Evolutionary conservation across 2,888 invertebrate species (phyloP), one percentile per base, ranked within the genome.

Genomic region (Dorcus parallelipipedus): DNA sequence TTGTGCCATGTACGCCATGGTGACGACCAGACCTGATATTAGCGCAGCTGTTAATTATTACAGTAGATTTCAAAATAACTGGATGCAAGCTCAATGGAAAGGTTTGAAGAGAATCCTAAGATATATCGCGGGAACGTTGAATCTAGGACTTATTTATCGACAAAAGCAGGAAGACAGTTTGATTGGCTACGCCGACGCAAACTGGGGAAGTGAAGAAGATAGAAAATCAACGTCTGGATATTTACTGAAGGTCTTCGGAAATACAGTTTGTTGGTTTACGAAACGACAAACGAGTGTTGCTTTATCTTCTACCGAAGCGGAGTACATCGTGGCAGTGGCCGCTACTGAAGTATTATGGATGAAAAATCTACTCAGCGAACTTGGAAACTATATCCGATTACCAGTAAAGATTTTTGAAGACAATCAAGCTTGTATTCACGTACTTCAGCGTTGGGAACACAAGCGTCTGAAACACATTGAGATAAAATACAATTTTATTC

Each of bases 231-330:
- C 68, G 17, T 65, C 65, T 9, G 71, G 73, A 20, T 71, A 61
- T 38, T 17, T 69, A 7, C 56, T 71, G n/a, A 45, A 60, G 45
- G 50, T 71, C 2, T 65, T 58, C 52, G 69, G 69, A 9, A 61
- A 60, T 43, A 64, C 67, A 0, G 64, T 72, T 3, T 52, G 56
- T 26, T 74, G 73, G 72, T 52, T 54, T 3, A 69, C 70, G 5
- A 69, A 62, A 48, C 68, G 62, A 55, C 73, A 73, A 56, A 55
- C 54, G n/a, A 40, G 62, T 38, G 70, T 71, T 3, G 63, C 69
- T 1, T 50, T 71, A 2, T 72, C 72, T 6, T 68, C 67, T 0
- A 71, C 71, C 6, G 71, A 72, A 54, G 66, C 72, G 2, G 69
- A 73, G 53, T 71, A 70, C 56, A 58, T 71, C 2, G 69, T 71